Conservation (phyloP, 2,113 vertebrate genomes). For the Hydrochoerus hydrochaeris region DNA sequence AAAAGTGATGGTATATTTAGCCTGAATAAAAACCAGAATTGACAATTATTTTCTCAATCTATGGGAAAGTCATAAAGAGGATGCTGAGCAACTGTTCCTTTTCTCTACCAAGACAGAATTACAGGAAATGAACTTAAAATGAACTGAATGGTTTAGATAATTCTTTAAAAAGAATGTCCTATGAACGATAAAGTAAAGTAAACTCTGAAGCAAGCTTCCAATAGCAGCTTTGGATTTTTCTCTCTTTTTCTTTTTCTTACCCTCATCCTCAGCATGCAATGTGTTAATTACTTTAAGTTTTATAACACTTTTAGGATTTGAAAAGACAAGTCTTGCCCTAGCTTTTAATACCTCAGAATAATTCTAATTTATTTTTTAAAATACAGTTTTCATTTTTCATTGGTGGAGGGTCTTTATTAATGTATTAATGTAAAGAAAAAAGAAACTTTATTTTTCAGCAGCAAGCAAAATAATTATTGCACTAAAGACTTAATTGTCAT, state of each 20-base stretch:
- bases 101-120: background rate
- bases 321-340: background rate
- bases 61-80: background rate
- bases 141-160: background rate
- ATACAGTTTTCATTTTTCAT: background rate
- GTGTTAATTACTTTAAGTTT: background rate
- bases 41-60: background rate
- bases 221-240: background rate
- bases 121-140: background rate
- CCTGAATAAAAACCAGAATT: background rate
- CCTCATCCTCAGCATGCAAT: background rate
- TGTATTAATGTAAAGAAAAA: background rate
- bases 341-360: background rate
- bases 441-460: background rate
- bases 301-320: background rate
- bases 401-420: background rate
- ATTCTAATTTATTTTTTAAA: background rate
- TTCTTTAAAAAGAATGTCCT: background rate
- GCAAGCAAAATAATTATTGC: background rate
- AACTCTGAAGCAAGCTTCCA: background rate
- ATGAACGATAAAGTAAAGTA: accelerated
- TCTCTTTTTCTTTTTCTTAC: background rate
- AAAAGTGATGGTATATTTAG: background rate
- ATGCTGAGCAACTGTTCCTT: background rate
- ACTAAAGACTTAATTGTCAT: background rate